Evolutionary conservation across 2,113 vertebrate genomes (phyloP), one percentile per base, ranked within the genome.

Genomic region (Serinus canaria): DNA sequence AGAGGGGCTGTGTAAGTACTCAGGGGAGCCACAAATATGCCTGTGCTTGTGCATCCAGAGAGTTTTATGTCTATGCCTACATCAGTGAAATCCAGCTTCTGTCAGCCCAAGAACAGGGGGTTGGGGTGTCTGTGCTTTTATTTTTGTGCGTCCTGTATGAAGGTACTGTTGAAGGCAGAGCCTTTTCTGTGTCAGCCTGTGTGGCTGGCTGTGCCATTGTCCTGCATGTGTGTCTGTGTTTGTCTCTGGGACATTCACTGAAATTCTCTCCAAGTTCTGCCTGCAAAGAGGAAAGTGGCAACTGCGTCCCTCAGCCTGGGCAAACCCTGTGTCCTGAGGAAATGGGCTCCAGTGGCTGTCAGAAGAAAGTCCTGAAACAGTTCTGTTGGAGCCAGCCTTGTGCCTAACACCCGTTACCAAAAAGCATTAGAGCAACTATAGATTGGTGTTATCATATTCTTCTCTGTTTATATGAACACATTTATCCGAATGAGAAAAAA

Each of bases 191-290:
- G 41, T 16, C 47, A 76, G 31, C 21, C 20, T 30, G 20, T 28
- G 49, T 23, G 52, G 13, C n/a, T 2, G 1, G 33, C 15, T 0
- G 0, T 37, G 25, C 4, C 35, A n/a, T 6, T 15, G 30, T 43
- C 37, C 53, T 74, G 44, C 25, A 2, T 2, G 0, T 8, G 11
- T 58, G 13, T 28, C 23, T 83, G 2, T 63, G 33, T 52, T 4
- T 44, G 19, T 28, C 33, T 59, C 12, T 66, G 33, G 9, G 15
- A 39, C 18, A 20, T 0, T 2, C 4, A 30, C 7, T 55, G 31
- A 77, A 10, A 43, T 47, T 80, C 8, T 1, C 15, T 43, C 5
- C 0, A 13, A 9, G 2, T 17, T 73, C 41, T 47, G 47, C 30
- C 23, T 52, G 18, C 11, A 81, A 55, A 73, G 9, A 50, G 11